Evolutionary conservation across 2,113 vertebrate genomes (phyloP).

Genomic region (Podarcis cretensis): DNA sequence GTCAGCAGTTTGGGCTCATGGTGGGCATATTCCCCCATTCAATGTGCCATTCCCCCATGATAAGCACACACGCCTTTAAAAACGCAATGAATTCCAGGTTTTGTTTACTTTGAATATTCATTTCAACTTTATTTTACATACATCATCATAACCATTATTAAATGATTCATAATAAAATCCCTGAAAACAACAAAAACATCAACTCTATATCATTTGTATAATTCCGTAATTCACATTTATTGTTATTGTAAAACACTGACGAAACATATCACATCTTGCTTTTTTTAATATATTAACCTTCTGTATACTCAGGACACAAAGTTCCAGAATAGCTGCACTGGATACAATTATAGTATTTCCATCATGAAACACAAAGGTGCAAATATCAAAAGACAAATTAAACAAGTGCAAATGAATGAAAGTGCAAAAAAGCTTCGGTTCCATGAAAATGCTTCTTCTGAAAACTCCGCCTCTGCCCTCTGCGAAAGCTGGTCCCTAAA

Average conservation of each 20-base stretch:
- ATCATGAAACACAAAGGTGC: constrained; percentile 61
- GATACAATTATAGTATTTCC: constrained; percentile 64
- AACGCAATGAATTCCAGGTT: neutral
- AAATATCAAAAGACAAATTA: constrained; percentile 57
- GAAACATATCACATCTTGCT: constrained; percentile 68
- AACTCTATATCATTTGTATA: neutral
- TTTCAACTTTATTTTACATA: constrained; percentile 1
- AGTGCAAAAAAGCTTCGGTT: constrained; percentile 74
- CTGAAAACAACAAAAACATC: constrained; percentile 19
- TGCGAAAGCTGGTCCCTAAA: accelerated
- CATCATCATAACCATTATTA: neutral
- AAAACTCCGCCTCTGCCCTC: constrained; percentile 7
- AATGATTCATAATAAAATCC: constrained; percentile 20
- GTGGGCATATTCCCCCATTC: no score
- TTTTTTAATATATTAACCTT: constrained; percentile 54
- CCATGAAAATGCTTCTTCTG: constrained; percentile 33
- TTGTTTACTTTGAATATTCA: constrained; percentile 7
- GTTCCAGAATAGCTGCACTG: constrained; percentile 64
- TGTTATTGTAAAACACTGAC: constrained; percentile 73
- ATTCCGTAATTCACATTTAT: constrained; percentile 66
- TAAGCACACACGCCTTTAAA: neutral
- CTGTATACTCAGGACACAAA: constrained; percentile 62
- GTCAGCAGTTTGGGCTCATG: no score
- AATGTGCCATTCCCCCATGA: no score
- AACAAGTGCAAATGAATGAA: constrained; percentile 75